A percentile compares a stretch with the other conserved stretches of the same genome.
phyloP scores from a whole-genome alignment of 2,888 invertebrate genomes.

The Lapara coniferarum region DNA sequence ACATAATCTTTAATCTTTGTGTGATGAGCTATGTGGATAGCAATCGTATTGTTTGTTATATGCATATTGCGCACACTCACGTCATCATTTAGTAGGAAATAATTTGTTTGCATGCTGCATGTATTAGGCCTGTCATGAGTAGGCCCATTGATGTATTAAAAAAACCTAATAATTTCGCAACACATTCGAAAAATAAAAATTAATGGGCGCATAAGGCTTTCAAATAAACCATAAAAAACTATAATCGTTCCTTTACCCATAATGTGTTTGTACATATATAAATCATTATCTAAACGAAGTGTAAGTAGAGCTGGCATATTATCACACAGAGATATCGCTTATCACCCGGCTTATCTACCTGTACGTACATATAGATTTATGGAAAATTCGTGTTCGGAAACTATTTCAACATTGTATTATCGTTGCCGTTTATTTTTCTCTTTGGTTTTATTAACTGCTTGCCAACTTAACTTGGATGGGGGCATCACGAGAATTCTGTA shows the following conservation, averaged over 20 bases:
- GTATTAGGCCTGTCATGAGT: no score
- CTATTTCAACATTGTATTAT: neutral
- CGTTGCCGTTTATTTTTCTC: neutral
- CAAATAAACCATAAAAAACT: neutral
- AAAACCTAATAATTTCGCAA: no score
- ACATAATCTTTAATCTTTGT: no score
- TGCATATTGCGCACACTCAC: no score
- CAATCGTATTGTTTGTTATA: no score
- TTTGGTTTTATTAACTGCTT: neutral
- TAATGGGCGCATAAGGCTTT: neutral
- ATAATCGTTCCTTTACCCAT: neutral
- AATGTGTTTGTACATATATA: neutral
- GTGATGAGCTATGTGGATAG: no score
- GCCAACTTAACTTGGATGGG: neutral
- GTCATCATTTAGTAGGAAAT: no score
- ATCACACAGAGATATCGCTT: slow-evolving; percentile 30
- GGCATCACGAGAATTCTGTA: no score
- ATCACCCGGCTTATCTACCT: slow-evolving; percentile 30
- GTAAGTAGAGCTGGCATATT: neutral
- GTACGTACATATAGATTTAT: slow-evolving; percentile 27
- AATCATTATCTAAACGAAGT: slow-evolving; percentile 6
- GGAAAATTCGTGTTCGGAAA: slow-evolving; percentile 27
- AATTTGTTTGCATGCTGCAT: no score
- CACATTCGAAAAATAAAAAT: no score
- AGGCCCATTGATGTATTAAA: no score